Conservation (phyloP, 2,888 invertebrate genomes). For the Sinelater perroti region DNA sequence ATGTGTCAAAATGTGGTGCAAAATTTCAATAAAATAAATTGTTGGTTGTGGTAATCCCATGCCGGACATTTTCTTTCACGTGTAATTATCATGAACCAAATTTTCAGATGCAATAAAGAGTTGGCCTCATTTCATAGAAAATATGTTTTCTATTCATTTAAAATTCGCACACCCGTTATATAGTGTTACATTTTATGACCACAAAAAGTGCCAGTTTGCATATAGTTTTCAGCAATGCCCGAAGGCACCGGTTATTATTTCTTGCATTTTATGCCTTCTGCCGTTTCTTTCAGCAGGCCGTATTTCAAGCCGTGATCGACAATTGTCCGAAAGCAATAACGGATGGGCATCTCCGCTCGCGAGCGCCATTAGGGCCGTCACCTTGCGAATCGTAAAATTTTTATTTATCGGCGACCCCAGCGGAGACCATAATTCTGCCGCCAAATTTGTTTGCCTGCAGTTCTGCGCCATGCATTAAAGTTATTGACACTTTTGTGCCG, state of each 20-base stretch:
- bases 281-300: constrained; percentile 38
- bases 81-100: no score
- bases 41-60: no score
- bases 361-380: constrained; percentile 30
- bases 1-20: no score
- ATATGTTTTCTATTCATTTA: no score
- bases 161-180: no score
- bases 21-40: no score
- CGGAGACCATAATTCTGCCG: constrained; percentile 33
- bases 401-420: constrained; percentile 38
- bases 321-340: constrained; percentile 38
- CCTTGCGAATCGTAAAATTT: constrained; percentile 38
- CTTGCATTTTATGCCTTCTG: no score
- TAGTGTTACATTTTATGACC: no score
- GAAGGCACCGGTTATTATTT: no score
- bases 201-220: not conserved
- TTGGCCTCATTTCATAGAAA: no score
- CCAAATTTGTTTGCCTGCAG: constrained; percentile 37
- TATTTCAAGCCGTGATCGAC: constrained; percentile 38
- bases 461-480: constrained; percentile 30
- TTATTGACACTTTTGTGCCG: constrained; percentile 28
- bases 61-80: no score
- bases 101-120: no score
- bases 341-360: constrained; percentile 22
- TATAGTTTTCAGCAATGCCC: not conserved